phyloP scores from a whole-genome alignment of 2,113 vertebrate species.

The Pandion haliaetus region DNA sequence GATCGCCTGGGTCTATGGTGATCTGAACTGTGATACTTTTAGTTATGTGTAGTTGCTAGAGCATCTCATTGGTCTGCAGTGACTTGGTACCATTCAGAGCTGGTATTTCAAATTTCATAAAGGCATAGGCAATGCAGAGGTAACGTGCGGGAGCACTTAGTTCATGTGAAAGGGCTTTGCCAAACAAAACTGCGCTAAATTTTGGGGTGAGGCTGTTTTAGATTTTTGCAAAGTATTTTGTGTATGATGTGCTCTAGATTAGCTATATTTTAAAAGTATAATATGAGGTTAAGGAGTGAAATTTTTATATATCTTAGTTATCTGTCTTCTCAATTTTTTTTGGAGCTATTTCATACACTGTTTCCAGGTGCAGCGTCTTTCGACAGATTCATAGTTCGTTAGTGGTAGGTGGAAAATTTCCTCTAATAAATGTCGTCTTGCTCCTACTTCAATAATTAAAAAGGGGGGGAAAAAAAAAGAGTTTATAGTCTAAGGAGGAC shows the following conservation, averaged over 20 bases:
- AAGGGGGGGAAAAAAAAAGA: neutral
- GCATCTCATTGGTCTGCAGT: neutral
- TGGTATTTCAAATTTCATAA: neutral
- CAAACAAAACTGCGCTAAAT: neutral
- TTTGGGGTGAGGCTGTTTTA: neutral
- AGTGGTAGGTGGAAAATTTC: neutral
- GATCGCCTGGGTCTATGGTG: neutral
- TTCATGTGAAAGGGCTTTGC: neutral
- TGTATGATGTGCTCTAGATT: neutral
- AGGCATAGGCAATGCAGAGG: neutral
- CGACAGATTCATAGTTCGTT: neutral
- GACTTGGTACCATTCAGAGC: neutral
- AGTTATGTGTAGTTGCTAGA: neutral
- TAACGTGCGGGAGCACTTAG: neutral
- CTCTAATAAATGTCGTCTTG: neutral
- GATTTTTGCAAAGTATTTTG: neutral
- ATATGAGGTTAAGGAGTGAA: neutral
- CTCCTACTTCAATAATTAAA: neutral
- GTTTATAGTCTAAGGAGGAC: neutral
- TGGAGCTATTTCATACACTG: neutral
- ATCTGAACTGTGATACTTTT: neutral
- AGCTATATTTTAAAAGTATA: neutral
- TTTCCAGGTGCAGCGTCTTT: neutral
- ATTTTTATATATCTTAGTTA: neutral
- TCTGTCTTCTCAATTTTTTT: neutral